Conservation (phyloP, 1,140 invertebrate species). For the Orchesella cincta region DNA sequence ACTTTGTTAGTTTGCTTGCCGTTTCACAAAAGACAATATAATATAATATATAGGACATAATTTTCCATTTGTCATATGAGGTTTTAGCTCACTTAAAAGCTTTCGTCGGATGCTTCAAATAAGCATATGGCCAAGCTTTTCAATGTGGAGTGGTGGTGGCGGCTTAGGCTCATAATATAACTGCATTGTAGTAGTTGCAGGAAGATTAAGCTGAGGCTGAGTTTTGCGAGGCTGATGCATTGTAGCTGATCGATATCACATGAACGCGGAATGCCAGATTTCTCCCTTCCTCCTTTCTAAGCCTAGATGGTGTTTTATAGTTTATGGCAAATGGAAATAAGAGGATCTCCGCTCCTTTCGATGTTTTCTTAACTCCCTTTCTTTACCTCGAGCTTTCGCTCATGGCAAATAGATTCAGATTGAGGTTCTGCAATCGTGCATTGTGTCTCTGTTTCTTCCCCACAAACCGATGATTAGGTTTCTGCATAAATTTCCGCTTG, state of each 20-base stretch:
- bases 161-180: background rate
- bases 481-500: background rate
- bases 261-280: no score
- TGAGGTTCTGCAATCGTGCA: no score
- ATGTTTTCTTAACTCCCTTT: background rate
- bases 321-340: background rate
- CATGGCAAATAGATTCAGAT: no score
- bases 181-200: no score
- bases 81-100: no score
- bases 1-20: slow-evolving; percentile 5
- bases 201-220: no score
- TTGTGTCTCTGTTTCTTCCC: background rate
- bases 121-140: slow-evolving; percentile 8
- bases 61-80: slow-evolving; percentile 26
- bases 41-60: slow-evolving; percentile 18
- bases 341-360: background rate
- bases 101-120: no score
- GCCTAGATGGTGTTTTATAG: background rate
- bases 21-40: background rate
- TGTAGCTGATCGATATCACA: no score
- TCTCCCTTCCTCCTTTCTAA: background rate
- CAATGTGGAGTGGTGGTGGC: no score
- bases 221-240: no score
- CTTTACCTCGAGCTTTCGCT: no score
- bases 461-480: background rate